Base-by-base conservation (phyloP, 2,888 invertebrate genomes). In the Drosophila birchii region DNA sequence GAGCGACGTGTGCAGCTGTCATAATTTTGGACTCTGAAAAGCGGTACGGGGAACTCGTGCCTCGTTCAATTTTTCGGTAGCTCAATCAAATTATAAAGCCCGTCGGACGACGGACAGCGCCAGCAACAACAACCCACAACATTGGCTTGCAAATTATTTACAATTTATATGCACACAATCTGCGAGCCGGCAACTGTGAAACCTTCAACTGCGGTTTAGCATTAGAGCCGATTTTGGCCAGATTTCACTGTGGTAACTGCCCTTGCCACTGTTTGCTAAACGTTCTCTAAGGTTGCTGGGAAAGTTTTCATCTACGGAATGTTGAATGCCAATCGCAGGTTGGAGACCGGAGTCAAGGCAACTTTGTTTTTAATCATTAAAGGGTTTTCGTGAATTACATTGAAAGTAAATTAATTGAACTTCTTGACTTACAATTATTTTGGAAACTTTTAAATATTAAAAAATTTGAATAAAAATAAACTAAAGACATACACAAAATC, bases 171-270 rank as follows among this genome's bases (percentile, higher is more conserved):
- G 61, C 70, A 73, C 23, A 49, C 58, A 85, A 85, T 88, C 64
- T 73, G 43, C 41, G 29, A 20, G 64, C 47, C 41, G 43, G 20
- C 29, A 66, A 64, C 47, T 58, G 60, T 43, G 36, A 71, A 85
- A 58, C 82, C 82, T 88, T 82, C 88, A 88, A 86, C 78, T 78
- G 82, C 47, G 82, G 86, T 57, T 63, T 78, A 71, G 72, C 86
- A 77, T 80, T 82, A 81, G 66, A 60, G 67, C 61, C 60, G 58
- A 78, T 54, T 70, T 70, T 71, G 47, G 64, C 29, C 67, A 71
- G 67, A 67, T 67, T 67, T 67, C 67, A 45, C 67, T 32, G 55
- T 23, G 51, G 51, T 34, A 34, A 36, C 58, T 71, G 67, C 67
- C 72, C 67, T 68, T 71, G 67, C 67, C 67, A 68, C 67, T 71